Evolutionary conservation across 2,797 vertebrate species (phyloP), one percentile per base, ranked within the genome.

Genomic region (Muscicapa comitata): DNA sequence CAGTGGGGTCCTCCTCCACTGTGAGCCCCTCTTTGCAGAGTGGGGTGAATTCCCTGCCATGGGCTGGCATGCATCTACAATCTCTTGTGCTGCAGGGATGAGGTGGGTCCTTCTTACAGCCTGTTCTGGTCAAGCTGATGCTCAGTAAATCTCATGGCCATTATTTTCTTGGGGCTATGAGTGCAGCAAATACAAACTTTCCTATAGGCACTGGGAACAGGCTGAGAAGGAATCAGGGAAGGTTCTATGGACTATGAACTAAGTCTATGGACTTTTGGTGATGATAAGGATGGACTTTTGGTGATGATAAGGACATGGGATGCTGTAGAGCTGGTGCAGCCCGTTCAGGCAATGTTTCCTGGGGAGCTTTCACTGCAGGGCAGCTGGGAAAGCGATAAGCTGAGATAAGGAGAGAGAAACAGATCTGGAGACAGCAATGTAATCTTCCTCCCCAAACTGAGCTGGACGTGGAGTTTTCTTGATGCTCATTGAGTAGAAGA

Each of bases 241-340:
- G 68, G 50, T 26, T 26, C n/a, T 3, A 6, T 4, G 35, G 35
- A 35, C 35, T 10, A 35, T 35, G 35, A 10, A 35, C 35, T 35
- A 35, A 35, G 35, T 35, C 35, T 35, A 23, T 17, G 75, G 81
- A 42, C 24, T 48, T 57, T 74, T 11, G 15, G 57, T 67, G 24
- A 33, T 48, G 79, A 74, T 66, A 71, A 88, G 29, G 15, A 23
- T 17, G 75, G 81, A 42, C 24, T 48, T 57, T 74, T 11, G 15
- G 57, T 63, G 24, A 33, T 48, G 79, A 74, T 66, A 71, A 88
- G 29, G 15, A 29, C 40, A 57, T 38, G 37, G 51, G 88, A 68
- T 78, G 66, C 88, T 62, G 58, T 58, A 42, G 50, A 61, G 58
- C 95, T 75, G 50, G 77, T 29, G 37, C 50, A 92, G 84, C 94